Percentiles rank a stretch among this genome's conserved stretches.
phyloP scores from a whole-genome alignment of 2,888 invertebrate genomes.

The Erebia epiphron region DNA sequence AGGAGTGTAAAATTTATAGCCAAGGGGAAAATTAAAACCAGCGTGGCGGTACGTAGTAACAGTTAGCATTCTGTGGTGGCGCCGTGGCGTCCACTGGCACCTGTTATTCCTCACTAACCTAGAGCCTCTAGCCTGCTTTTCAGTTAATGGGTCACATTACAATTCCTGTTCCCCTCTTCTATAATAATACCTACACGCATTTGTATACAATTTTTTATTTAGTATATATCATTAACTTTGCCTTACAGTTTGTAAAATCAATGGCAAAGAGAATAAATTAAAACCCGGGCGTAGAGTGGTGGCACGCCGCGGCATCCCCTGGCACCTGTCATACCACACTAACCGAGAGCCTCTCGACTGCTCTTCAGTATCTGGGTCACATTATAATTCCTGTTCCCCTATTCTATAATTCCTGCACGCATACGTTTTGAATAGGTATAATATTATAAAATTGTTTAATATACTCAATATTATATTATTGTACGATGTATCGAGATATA shows the following conservation, averaged over 20 bases:
- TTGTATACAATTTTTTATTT: background rate
- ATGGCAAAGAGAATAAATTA: background rate
- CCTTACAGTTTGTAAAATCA: background rate
- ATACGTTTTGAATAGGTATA: background rate
- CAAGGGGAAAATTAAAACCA: too few species aligned
- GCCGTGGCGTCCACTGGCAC: background rate
- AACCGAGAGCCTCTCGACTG: background rate
- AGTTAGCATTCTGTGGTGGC: too few species aligned
- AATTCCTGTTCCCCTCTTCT: background rate
- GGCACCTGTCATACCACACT: conserved; percentile 2
- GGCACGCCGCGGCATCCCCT: background rate
- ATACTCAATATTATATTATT: too few species aligned
- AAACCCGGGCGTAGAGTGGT: background rate
- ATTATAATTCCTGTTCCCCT: conserved; percentile 6
- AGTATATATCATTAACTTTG: too few species aligned
- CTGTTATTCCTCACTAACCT: background rate
- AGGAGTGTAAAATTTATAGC: too few species aligned
- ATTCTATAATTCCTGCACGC: background rate
- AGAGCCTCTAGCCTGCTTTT: background rate
- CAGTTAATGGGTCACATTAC: background rate
- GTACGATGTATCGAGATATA: too few species aligned
- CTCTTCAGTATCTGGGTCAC: conserved; percentile 7
- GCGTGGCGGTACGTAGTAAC: too few species aligned
- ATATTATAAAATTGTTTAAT: too few species aligned
- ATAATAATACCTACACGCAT: background rate